These are phyloP conservation scores for Agrypnus murinus DNA, from an alignment of 2,888 invertebrate genomes.

Conservation along the genomic window DNA sequence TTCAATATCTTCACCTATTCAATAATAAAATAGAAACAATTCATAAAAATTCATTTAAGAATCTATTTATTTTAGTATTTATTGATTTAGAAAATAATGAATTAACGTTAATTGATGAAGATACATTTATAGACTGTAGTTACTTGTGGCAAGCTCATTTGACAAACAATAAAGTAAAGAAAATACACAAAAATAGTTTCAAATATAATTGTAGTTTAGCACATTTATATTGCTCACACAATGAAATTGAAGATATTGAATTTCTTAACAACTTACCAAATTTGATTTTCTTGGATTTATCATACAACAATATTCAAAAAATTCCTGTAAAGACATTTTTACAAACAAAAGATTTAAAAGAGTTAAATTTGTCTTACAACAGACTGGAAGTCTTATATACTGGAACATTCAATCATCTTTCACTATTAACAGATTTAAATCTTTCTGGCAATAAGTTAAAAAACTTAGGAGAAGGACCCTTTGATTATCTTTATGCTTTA, in stretches of 20 bases:
- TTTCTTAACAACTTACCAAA: slow-evolving; percentile 20
- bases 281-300: slow-evolving; percentile 30
- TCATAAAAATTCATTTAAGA: neutral
- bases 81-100: slow-evolving; percentile 13
- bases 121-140: neutral
- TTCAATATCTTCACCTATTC: neutral
- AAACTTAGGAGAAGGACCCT: slow-evolving; percentile 19
- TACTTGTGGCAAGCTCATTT: neutral
- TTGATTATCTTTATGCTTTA: slow-evolving; percentile 9
- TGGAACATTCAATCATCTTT: slow-evolving; percentile 32
- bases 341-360: slow-evolving; percentile 2
- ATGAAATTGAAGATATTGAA: slow-evolving; percentile 8
- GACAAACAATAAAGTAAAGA: neutral
- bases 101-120: neutral
- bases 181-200: slow-evolving; percentile 23
- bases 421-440: slow-evolving; percentile 15
- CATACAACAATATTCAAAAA: slow-evolving; percentile 25
- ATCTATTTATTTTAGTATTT: neutral
- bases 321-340: slow-evolving; percentile 26
- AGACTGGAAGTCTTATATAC: slow-evolving; percentile 20
- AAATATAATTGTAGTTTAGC: neutral
- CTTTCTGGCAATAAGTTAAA: slow-evolving; percentile 32
- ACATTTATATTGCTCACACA: slow-evolving; percentile 11
- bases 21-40: neutral
- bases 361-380: slow-evolving; percentile 39